Conservation (phyloP, 2,888 invertebrate species). For the Cheilosia scutellata region DNA sequence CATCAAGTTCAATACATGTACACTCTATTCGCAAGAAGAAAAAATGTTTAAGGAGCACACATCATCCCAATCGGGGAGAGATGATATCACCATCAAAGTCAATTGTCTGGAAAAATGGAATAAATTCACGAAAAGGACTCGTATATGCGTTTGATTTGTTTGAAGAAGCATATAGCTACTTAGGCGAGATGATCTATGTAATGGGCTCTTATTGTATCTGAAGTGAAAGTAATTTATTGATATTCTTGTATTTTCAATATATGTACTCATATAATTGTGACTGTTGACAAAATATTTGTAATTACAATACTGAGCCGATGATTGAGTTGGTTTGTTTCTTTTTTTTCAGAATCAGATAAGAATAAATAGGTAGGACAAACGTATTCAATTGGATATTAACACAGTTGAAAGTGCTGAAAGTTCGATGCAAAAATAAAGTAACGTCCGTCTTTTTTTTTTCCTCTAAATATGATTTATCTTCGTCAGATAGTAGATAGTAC, state of each 20-base stretch:
- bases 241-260: background rate
- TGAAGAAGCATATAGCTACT: constrained; percentile 57
- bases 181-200: constrained; percentile 67
- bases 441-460: no score
- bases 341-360: no score
- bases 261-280: constrained; percentile 22
- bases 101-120: constrained; percentile 79
- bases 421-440: no score
- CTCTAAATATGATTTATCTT: no score
- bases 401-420: no score
- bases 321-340: background rate
- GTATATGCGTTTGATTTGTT: constrained; percentile 11
- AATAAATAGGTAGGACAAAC: no score
- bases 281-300: constrained; percentile 32
- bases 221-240: constrained; percentile 61
- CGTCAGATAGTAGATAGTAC: no score
- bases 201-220: constrained; percentile 59
- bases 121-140: constrained; percentile 76
- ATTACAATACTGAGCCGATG: background rate
- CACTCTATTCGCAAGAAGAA: constrained; percentile 20
- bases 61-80: constrained; percentile 66
- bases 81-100: constrained; percentile 79
- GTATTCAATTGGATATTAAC: no score
- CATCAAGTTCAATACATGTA: constrained; percentile 42
- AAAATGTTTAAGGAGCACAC: constrained; percentile 38